Evolutionary conservation across 2,797 vertebrate species (phyloP), one percentile per base, ranked within the genome.

Genomic region (Phaenicophaeus curvirostris): DNA sequence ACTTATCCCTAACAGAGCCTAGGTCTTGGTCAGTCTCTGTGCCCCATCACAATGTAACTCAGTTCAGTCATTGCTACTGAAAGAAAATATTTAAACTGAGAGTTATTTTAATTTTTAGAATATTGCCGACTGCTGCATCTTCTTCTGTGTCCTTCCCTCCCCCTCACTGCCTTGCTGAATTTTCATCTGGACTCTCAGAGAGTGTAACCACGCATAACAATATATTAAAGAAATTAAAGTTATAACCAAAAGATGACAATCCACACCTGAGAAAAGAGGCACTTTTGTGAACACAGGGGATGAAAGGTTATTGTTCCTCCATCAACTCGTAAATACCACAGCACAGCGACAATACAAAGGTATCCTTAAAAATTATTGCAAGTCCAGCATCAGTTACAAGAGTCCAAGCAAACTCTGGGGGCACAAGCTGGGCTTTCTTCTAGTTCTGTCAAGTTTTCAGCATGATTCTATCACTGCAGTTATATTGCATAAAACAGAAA

Each of bases 41-140:
- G 33, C 20, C 31, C 31, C 15, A 31, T 1, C 12, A 44, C 37
- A 93, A 84, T 67, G 31, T 15, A 88, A 66, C 27, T 76, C 19
- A 19, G 27, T 69, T 54, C 11, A 71, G 59, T 11, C 35, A 53
- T 1, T 4, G 2, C 33, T 16, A 51, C 13, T 44, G 33, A 85
- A 80, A 89, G 28, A 28, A 1, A 55, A 63, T 57, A 53, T 24
- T 73, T 55, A 74, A 80, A 80, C 11, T 15, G 6, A 35, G 9
- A 5, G 8, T 42, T 78, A 48, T 44, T 81, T 81, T 55, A 50
- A 51, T 69, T 85, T 80, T 41, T 37, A 35, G 11, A 66, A 15
- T 24, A 55, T 14, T 53, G 42, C 11, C 1, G 1, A 57, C 33
- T 2, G 1, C 15, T 13, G 18, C 0, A 0, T 9, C 24, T 23